Conservation (phyloP, 2,797 vertebrate genomes). For the Tangara arthus region DNA sequence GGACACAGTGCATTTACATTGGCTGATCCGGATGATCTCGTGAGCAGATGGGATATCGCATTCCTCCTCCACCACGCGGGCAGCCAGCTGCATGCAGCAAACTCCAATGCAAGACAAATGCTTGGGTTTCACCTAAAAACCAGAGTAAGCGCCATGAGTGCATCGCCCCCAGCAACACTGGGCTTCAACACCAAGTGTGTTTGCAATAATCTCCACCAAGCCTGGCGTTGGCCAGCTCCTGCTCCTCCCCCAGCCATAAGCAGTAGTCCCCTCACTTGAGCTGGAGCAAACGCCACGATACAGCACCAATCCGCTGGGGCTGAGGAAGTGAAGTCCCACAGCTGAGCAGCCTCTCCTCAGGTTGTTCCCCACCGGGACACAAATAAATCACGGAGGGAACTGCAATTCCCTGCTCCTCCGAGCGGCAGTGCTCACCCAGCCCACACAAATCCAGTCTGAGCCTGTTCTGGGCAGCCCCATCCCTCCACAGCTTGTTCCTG, state of each 20-base stretch:
- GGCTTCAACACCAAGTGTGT: neutral
- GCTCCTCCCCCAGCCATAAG: too few species aligned
- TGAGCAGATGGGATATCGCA: slow-evolving; percentile 84
- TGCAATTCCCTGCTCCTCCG: neutral
- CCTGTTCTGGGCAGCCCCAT: neutral
- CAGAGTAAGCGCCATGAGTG: neutral
- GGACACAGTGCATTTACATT: slow-evolving; percentile 93
- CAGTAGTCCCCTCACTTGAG: neutral
- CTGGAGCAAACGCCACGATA: neutral
- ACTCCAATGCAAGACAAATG: slow-evolving; percentile 96
- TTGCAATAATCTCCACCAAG: neutral
- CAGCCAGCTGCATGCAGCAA: slow-evolving; percentile 91
- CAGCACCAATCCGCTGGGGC: fast-evolving
- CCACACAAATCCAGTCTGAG: neutral
- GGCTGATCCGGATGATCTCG: slow-evolving; percentile 95
- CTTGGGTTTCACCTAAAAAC: slow-evolving; percentile 87
- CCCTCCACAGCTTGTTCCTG: neutral
- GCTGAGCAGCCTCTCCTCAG: neutral
- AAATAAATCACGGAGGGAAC: fast-evolving
- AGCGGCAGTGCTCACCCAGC: neutral
- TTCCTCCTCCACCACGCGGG: slow-evolving; percentile 87
- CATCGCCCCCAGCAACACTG: fast-evolving
- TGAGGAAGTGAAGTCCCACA: fast-evolving
- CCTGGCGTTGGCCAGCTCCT: fast-evolving
- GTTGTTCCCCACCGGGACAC: fast-evolving